These are phyloP conservation scores for Cottus gobio DNA, from an alignment of 2,113 vertebrate species.

Conservation along the genomic window DNA sequence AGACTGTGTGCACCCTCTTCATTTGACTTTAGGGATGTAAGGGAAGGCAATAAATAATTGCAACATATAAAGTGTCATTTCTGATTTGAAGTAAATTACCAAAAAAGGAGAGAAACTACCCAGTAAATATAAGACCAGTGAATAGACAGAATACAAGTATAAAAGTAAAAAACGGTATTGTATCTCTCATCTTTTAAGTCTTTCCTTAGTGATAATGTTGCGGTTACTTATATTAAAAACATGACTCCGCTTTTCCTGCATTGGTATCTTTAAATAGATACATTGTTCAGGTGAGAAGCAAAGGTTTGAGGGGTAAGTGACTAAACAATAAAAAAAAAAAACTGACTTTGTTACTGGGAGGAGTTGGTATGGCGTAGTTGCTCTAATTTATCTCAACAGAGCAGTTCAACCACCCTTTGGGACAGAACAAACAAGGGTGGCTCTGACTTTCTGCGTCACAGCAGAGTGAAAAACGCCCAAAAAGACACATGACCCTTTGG, in stretches of 20 bases:
- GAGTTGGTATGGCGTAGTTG: slow-evolving; percentile 15
- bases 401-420: slow-evolving; percentile 49
- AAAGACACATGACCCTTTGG: background rate
- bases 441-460: slow-evolving; percentile 33
- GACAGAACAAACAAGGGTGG: slow-evolving; percentile 52
- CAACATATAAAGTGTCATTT: background rate
- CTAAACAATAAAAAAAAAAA: background rate
- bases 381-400: slow-evolving; percentile 37
- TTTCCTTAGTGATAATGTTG: background rate
- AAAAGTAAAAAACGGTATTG: background rate
- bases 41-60: background rate
- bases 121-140: background rate
- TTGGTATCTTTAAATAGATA: background rate
- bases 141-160: background rate
- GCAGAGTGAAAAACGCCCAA: background rate
- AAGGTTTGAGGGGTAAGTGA: background rate
- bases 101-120: background rate
- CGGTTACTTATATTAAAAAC: background rate
- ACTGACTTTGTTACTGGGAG: slow-evolving; percentile 29
- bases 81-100: background rate
- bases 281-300: background rate
- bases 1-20: too few relatives aligned
- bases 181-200: background rate
- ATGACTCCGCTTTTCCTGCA: background rate
- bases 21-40: background rate